phyloP scores from a whole-genome alignment of 2,888 invertebrate genomes.

The Agriopis leucophaearia region DNA sequence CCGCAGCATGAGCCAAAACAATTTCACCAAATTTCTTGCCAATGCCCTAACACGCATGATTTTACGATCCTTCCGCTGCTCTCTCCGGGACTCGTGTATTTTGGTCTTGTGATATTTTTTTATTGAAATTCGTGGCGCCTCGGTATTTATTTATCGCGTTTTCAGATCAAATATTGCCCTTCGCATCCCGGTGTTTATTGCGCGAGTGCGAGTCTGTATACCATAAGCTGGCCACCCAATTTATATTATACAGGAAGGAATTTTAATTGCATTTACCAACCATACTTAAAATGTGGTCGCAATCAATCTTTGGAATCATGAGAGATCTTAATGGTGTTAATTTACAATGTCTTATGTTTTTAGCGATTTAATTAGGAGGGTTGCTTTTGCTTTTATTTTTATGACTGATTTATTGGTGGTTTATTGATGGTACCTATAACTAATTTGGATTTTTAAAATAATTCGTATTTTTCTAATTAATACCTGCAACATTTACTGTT shows the following conservation, averaged over 20 bases:
- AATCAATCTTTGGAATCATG: slow-evolving; percentile 46
- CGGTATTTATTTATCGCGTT: slow-evolving; percentile 68
- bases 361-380: slow-evolving; percentile 30
- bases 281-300: slow-evolving; percentile 37
- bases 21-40: slow-evolving; percentile 83
- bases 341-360: slow-evolving; percentile 40
- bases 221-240: slow-evolving; percentile 51
- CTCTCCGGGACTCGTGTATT: slow-evolving; percentile 68
- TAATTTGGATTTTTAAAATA: slow-evolving; percentile 4
- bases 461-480: slow-evolving; percentile 1
- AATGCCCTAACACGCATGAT: slow-evolving; percentile 79
- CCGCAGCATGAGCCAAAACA: slow-evolving; percentile 80
- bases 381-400: slow-evolving; percentile 14
- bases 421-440: too few species aligned
- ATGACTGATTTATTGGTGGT: background rate
- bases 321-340: slow-evolving; percentile 42
- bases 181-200: slow-evolving; percentile 59
- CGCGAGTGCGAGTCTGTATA: slow-evolving; percentile 47
- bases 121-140: slow-evolving; percentile 69
- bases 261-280: slow-evolving; percentile 41
- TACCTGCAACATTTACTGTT: background rate
- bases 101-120: slow-evolving; percentile 70
- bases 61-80: slow-evolving; percentile 76
- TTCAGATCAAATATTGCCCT: slow-evolving; percentile 68
- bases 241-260: slow-evolving; percentile 45